A percentile compares a stretch with the other conserved stretches of the same genome.
Conservation (phyloP, 2,113 vertebrate genomes). For the Antechinus flavipes region DNA sequence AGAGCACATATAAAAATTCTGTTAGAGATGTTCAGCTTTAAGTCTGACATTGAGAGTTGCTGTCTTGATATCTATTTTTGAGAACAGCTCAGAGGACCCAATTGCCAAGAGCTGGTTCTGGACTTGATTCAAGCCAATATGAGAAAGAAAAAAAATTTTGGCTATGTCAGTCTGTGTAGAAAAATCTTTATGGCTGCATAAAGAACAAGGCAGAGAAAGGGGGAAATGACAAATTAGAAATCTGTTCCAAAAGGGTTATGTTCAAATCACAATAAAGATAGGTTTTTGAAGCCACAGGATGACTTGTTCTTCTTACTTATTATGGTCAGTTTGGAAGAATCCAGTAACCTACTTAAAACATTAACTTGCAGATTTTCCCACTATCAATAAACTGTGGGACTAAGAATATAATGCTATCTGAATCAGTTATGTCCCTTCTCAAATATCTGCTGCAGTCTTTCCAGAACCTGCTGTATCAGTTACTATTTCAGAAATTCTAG, state of each 20-base stretch:
- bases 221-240: constrained; percentile 23
- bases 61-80: neutral
- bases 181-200: constrained; percentile 9
- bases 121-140: constrained; percentile 19
- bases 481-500: neutral
- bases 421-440: neutral
- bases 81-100: neutral
- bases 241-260: neutral
- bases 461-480: neutral
- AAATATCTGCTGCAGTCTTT: neutral
- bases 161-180: neutral
- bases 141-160: neutral
- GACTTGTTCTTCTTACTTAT: neutral
- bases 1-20: neutral
- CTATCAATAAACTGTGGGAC: neutral
- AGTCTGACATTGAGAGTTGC: neutral
- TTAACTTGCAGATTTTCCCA: neutral
- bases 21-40: neutral
- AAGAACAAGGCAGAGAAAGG: neutral
- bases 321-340: neutral
- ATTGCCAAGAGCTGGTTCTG: neutral
- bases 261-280: constrained; percentile 10
- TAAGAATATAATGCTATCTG: neutral
- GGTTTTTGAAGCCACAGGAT: neutral
- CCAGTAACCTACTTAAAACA: neutral